Percentiles rank a stretch among this genome's conserved stretches.
These are phyloP conservation scores for Stenolophus ochropezus DNA, from an alignment of 2,888 invertebrate genomes.

Conservation along the genomic window DNA sequence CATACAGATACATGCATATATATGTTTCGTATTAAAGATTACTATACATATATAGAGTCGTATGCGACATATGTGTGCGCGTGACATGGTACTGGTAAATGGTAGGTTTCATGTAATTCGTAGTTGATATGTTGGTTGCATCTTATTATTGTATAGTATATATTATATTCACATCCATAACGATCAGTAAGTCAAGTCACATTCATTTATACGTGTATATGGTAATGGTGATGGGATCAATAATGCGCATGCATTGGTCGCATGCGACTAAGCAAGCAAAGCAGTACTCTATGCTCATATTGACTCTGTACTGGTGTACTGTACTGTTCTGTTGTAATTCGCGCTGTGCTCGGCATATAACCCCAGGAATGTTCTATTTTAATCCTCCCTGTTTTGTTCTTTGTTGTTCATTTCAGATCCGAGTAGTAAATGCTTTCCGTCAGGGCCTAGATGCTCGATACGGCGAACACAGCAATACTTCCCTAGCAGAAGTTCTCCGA, in stretches of 20 bases:
- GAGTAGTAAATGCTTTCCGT: slow-evolving; percentile 99
- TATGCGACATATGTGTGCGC: slow-evolving; percentile 25
- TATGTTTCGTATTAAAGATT: neutral
- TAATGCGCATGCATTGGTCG: slow-evolving; percentile 31
- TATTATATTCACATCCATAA: neutral
- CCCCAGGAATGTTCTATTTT: slow-evolving; percentile 69
- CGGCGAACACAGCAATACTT: slow-evolving; percentile 93
- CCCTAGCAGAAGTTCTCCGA: slow-evolving; percentile 93
- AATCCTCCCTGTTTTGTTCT: slow-evolving; percentile 74
- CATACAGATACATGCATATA: slow-evolving; percentile 31
- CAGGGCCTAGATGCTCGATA: slow-evolving; percentile 98
- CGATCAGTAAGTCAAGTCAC: neutral
- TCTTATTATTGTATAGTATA: neutral
- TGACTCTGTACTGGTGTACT: slow-evolving; percentile 66
- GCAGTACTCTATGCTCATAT: slow-evolving; percentile 52
- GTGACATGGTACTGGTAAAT: neutral
- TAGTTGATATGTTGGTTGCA: slow-evolving; percentile 25
- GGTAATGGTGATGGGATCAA: neutral
- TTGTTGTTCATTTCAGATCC: slow-evolving; percentile 88
- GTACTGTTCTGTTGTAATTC: slow-evolving; percentile 71
- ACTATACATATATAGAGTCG: slow-evolving; percentile 4
- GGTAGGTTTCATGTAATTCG: neutral
- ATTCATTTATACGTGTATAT: neutral
- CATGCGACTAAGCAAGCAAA: slow-evolving; percentile 40
- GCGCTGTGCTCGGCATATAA: slow-evolving; percentile 67